phyloP scores from a whole-genome alignment of 2,797 vertebrate genomes.

The Peromyscus aztecus region DNA sequence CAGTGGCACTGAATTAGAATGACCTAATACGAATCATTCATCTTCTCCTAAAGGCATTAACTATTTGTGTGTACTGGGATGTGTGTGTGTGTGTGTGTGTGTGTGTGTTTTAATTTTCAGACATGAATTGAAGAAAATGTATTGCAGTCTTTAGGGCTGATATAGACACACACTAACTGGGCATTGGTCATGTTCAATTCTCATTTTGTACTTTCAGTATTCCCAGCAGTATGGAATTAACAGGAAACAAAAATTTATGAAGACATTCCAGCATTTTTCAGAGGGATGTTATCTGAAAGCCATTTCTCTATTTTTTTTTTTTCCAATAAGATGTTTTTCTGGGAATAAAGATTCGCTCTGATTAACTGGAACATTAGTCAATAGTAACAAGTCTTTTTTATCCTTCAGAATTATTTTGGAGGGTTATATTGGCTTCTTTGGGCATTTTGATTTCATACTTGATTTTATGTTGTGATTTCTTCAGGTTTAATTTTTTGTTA shows the following conservation, averaged over 20 bases:
- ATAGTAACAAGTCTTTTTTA: background rate
- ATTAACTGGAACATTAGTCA: conserved; percentile 22
- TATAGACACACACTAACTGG: background rate
- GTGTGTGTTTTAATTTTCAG: conserved; percentile 1
- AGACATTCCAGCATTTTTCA: background rate
- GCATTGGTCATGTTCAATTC: background rate
- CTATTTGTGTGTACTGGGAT: background rate
- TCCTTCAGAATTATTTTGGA: conserved; percentile 2
- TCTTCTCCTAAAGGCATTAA: background rate
- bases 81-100: background rate
- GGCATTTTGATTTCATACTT: background rate
- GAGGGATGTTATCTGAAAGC: conserved; percentile 42
- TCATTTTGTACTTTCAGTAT: conserved; percentile 14
- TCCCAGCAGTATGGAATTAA: conserved; percentile 26
- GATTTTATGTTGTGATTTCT: background rate
- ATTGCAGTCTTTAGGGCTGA: background rate
- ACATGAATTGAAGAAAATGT: background rate
- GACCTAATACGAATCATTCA: background rate
- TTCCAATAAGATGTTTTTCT: background rate
- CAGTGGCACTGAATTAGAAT: background rate
- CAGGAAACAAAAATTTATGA: background rate
- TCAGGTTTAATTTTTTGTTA: background rate
- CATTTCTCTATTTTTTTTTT: background rate
- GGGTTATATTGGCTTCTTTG: background rate
- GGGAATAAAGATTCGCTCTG: background rate